A percentile compares a stretch with the other conserved stretches of the same genome.
phyloP scores from a whole-genome alignment of 2,797 vertebrate species.

The Lophius americanus region DNA sequence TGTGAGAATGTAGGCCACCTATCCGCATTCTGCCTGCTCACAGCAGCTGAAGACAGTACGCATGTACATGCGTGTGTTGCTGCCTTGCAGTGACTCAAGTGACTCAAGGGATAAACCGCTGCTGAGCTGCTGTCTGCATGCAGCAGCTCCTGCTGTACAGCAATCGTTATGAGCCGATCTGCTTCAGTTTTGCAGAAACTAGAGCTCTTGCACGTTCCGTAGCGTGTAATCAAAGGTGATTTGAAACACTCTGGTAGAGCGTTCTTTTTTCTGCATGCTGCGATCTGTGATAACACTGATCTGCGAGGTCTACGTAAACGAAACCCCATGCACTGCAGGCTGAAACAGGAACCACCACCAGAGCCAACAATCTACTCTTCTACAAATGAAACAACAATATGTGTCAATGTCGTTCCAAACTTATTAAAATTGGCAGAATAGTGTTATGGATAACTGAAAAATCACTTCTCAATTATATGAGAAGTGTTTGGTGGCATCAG shows the following conservation, averaged over 20 bases:
- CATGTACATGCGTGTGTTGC: slow-evolving; percentile 9
- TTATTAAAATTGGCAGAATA: no score
- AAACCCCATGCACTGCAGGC: background rate
- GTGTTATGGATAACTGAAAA: no score
- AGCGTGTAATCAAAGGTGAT: slow-evolving; percentile 26
- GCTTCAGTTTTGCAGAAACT: slow-evolving; percentile 41
- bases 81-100: slow-evolving; percentile 27
- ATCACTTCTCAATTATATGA: no score
- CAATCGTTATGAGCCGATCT: slow-evolving; percentile 15
- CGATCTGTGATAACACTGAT: slow-evolving; percentile 1
- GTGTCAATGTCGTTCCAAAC: no score
- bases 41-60: slow-evolving; percentile 45
- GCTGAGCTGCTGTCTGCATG: slow-evolving; percentile 10
- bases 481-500: no score
- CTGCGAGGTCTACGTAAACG: slow-evolving; percentile 10
- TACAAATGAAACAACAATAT: no score
- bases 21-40: slow-evolving; percentile 46
- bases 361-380: no score
- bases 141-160: slow-evolving; percentile 12
- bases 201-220: slow-evolving; percentile 26
- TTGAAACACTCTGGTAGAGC: slow-evolving; percentile 8
- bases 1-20: slow-evolving; percentile 75
- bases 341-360: background rate
- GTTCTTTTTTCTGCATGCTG: slow-evolving; percentile 3
- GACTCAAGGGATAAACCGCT: slow-evolving; percentile 43